phyloP scores from a whole-genome alignment of 2,797 vertebrate genomes.

The Malacoctenus gilli region DNA sequence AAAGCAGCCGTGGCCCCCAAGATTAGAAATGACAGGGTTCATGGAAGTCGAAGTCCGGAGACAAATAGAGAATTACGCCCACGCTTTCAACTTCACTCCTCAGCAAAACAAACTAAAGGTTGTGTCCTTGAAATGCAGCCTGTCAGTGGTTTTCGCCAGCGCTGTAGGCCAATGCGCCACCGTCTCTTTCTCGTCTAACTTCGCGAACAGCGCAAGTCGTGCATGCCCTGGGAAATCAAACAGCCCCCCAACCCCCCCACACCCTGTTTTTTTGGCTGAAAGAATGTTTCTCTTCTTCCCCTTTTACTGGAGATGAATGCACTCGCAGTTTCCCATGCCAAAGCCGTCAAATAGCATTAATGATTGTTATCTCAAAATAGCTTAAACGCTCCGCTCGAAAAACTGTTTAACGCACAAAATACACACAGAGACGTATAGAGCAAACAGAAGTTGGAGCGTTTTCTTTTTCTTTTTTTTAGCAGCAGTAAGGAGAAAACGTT shows the following conservation, averaged over 20 bases:
- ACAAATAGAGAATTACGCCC: constrained; percentile 67
- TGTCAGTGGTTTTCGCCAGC: constrained; percentile 62
- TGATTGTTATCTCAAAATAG: constrained; percentile 63
- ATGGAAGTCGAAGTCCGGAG: constrained; percentile 53
- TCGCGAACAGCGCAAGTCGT: constrained; percentile 36
- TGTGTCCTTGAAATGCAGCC: constrained; percentile 70
- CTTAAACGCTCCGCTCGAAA: constrained; percentile 51
- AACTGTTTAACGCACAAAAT: constrained; percentile 40
- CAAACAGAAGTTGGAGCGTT: constrained; percentile 24
- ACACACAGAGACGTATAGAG: constrained; percentile 7
- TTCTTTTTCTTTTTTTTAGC: constrained; percentile 26
- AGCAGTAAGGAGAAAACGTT: constrained; percentile 51
- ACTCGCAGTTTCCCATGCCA: constrained; percentile 37
- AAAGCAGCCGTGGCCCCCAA: constrained; percentile 55
- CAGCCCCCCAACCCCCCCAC: constrained; percentile 21
- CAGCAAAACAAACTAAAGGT: constrained; percentile 68
- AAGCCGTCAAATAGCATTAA: constrained; percentile 50
- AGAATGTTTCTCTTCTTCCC: constrained; percentile 51
- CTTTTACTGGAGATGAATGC: constrained; percentile 51
- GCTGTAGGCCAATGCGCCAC: constrained; percentile 36
- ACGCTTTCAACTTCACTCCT: constrained; percentile 62
- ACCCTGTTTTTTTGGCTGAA: constrained; percentile 44
- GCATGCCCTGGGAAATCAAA: constrained; percentile 59
- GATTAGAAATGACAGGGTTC: constrained; percentile 62
- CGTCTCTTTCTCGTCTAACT: constrained; percentile 46